These are phyloP conservation scores for Mobula birostris DNA, from an alignment of 2,113 vertebrate species.

Conservation along the genomic window DNA sequence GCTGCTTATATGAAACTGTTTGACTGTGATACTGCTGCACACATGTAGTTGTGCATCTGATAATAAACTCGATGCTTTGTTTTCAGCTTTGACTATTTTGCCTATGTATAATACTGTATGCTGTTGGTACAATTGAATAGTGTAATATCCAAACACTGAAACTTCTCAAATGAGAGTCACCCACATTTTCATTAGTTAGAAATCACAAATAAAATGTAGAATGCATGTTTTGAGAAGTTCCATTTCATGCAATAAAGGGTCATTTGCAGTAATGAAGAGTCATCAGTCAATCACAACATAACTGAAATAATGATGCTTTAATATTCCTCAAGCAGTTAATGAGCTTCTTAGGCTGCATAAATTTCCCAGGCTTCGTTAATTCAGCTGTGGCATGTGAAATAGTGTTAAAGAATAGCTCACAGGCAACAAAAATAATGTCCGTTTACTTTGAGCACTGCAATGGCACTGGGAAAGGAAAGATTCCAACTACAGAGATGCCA, in stretches of 20 bases:
- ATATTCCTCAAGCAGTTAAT: slow-evolving; percentile 20
- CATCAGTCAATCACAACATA: background rate
- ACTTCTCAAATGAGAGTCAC: background rate
- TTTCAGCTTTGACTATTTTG: background rate
- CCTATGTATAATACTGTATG: background rate
- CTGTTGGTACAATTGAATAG: background rate
- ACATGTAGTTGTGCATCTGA: no score
- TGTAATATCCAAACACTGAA: background rate
- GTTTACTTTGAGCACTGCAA: background rate
- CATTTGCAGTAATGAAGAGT: slow-evolving; percentile 12
- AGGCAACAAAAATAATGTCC: background rate
- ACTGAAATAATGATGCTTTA: slow-evolving; percentile 25
- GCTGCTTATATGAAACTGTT: no score
- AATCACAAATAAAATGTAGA: background rate
- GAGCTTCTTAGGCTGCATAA: background rate
- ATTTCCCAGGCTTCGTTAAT: slow-evolving; percentile 7
- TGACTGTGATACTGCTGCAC: no score
- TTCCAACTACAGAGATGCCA: slow-evolving; percentile 2
- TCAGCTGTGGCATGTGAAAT: background rate
- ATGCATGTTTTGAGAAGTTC: background rate
- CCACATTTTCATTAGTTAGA: background rate
- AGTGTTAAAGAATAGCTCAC: background rate
- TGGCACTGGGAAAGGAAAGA: background rate
- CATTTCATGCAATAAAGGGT: slow-evolving; percentile 2
- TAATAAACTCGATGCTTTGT: no score